A percentile compares a stretch with the other conserved stretches of the same genome.
Evolutionary conservation across 2,888 invertebrate genomes (phyloP).

Genomic region (Plebejus argus): DNA sequence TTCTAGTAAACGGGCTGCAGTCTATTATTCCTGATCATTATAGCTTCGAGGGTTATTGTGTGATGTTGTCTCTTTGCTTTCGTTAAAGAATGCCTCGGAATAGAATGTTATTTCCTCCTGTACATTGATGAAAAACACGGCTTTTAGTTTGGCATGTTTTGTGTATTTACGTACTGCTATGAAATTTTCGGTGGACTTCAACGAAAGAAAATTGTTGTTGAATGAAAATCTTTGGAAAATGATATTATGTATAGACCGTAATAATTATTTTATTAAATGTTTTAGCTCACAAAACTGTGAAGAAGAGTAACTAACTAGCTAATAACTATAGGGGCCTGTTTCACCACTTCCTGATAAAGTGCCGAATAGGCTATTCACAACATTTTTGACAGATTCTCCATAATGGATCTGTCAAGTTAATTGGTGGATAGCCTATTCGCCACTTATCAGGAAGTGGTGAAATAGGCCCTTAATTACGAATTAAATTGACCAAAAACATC

Average conservation of each 20-base stretch:
- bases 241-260: not conserved
- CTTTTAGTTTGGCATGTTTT: not conserved
- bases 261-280: too few relatives aligned
- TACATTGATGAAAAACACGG: not conserved
- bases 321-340: too few relatives aligned
- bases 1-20: conserved; percentile 65
- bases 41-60: conserved; percentile 27
- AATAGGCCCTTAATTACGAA: not conserved
- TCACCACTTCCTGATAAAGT: too few relatives aligned
- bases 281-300: too few relatives aligned
- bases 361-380: too few relatives aligned
- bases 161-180: not conserved
- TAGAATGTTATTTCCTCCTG: not conserved
- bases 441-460: too few relatives aligned
- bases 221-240: not conserved
- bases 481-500: not conserved
- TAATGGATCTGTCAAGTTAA: too few relatives aligned
- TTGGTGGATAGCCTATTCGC: too few relatives aligned
- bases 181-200: not conserved
- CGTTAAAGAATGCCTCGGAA: conserved; percentile 27
- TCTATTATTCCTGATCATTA: conserved; percentile 33
- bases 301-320: too few relatives aligned
- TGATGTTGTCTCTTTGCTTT: conserved; percentile 23
- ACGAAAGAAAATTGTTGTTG: not conserved
- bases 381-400: too few relatives aligned